Conservation (phyloP, 2,888 invertebrate species). For the Selenia dentaria region DNA sequence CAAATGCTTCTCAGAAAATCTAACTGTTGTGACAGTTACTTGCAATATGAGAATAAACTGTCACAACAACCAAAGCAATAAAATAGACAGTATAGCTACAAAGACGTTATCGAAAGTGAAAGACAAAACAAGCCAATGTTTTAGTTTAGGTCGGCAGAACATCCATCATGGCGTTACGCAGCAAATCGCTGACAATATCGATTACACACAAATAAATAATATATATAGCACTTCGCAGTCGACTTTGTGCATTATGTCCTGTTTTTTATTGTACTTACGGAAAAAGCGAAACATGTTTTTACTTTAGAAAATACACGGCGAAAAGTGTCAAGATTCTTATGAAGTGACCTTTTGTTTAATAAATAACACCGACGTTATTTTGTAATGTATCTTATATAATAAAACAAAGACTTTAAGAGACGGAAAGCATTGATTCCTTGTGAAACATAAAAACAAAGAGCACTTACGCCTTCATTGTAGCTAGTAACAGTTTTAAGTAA, state of each 20-base stretch:
- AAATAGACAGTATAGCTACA: too few species aligned
- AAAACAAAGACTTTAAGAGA: too few species aligned
- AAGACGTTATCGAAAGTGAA: constrained; percentile 38
- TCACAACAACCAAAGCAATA: too few species aligned
- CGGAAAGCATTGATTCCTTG: too few species aligned
- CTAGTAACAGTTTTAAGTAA: too few species aligned
- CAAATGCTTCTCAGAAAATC: too few species aligned
- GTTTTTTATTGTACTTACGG: constrained; percentile 46
- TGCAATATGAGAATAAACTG: too few species aligned
- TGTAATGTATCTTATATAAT: constrained; percentile 29
- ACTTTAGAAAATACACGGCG: constrained; percentile 26
- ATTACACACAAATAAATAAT: constrained; percentile 59
- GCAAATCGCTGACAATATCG: constrained; percentile 71
- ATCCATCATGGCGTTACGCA: constrained; percentile 62
- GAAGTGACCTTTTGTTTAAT: constrained; percentile 34
- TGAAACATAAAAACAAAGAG: too few species aligned
- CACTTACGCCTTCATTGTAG: too few species aligned
- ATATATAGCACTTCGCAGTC: constrained; percentile 57
- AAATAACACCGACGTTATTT: constrained; percentile 29
- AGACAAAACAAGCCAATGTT: constrained; percentile 52
- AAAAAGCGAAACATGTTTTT: constrained; percentile 53
- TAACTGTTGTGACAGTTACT: too few species aligned
- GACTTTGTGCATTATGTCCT: constrained; percentile 55
- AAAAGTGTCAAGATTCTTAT: constrained; percentile 39
- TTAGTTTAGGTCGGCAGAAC: constrained; percentile 48